Base-by-base conservation (phyloP, 1,140 invertebrate genomes). In the Planococcus citri region DNA sequence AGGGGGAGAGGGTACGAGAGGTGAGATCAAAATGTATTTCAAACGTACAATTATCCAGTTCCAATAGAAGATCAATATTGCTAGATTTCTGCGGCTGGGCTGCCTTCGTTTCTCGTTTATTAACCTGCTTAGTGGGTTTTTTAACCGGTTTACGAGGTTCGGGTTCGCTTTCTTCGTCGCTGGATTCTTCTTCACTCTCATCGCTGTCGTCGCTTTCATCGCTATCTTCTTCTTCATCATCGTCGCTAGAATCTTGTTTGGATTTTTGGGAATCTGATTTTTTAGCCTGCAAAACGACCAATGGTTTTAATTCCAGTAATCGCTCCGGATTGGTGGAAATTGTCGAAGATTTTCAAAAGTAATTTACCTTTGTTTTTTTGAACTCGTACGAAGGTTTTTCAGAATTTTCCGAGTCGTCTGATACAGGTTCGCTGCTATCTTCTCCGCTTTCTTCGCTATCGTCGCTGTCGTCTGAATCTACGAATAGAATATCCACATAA, bases 11-110 rank as follows among this genome's bases (percentile, higher is more conserved):
- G n/a, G n/a, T 33, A 12, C 12, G 29, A 33, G 12, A 33, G 12
- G 3, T 33, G 4, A 3, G 29, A 33, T 33, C 29, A 33, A 3
- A 33, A 33, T 3, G 12, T 12, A 3, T 33, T 33, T 33, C 29
- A 6, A 33, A 64, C 60, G 10, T 20, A 64, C 60, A 64, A 25
- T 64, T 64, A 25, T 64, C 60, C 22, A 64, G 24, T 27, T 64
- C 60, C 22, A 64, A 64, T 24, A 64, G 25, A 9, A 64, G 25
- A 64, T 64, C 60, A 2, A 64, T 64, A 64, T 64, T 64, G 25
- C 60, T 64, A 9, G 20, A 24, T 27, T 64, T 25, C 6, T 22
- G 21, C 4, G 51, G n/a, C n/a, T n/a, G n/a, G n/a, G n/a, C n/a
- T n/a, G n/a, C n/a, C 51, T 4, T 6, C 6, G 3, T 51, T 51